phyloP scores from a whole-genome alignment of 2,113 vertebrate genomes.

The Tylochromis polylepis region DNA sequence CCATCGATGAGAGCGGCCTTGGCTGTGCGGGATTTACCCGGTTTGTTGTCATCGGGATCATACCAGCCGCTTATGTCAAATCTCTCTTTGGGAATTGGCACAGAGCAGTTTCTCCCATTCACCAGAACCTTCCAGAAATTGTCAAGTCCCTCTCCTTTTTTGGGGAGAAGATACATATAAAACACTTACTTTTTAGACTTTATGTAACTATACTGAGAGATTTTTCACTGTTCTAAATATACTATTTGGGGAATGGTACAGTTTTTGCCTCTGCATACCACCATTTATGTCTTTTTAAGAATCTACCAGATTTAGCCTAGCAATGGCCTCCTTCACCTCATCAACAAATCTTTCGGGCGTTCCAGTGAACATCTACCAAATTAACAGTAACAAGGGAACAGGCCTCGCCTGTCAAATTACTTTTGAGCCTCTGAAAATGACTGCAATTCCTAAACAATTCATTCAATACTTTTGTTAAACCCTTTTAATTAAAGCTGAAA shows the following conservation, averaged over 20 bases:
- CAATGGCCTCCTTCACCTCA: background rate
- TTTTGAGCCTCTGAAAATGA: too few species aligned
- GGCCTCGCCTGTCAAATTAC: too few species aligned
- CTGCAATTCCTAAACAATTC: background rate
- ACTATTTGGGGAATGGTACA: background rate
- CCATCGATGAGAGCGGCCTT: slow-evolving; percentile 76
- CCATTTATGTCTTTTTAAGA: background rate
- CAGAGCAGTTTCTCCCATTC: slow-evolving; percentile 76
- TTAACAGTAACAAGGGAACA: too few species aligned
- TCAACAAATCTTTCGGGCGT: background rate
- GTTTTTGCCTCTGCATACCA: background rate
- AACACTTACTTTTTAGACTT: background rate
- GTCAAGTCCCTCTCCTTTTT: slow-evolving; percentile 77
- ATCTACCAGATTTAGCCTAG: background rate
- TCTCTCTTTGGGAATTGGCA: slow-evolving; percentile 74
- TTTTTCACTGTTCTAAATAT: background rate
- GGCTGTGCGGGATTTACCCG: slow-evolving; percentile 73
- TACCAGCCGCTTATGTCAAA: slow-evolving; percentile 73
- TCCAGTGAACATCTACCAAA: background rate
- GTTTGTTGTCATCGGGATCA: slow-evolving; percentile 74
- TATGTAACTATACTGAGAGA: background rate
- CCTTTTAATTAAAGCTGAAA: too few species aligned
- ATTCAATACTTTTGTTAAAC: background rate
- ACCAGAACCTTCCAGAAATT: slow-evolving; percentile 81
- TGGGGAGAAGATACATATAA: background rate